Evolutionary conservation across 2,888 invertebrate species (phyloP).

Genomic region (Cephus nigrinus): DNA sequence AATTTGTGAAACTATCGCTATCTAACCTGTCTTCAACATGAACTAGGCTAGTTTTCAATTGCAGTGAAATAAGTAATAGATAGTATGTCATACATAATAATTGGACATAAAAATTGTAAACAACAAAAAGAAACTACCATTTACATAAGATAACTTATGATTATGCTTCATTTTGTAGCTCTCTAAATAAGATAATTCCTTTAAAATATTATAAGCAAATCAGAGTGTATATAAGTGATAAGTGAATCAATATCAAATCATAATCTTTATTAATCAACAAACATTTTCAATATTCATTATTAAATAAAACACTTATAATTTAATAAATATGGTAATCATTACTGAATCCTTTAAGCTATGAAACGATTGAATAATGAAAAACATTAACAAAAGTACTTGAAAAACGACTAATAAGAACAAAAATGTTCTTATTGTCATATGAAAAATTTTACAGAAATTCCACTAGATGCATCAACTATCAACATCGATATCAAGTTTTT

Average conservation of each 20-base stretch:
- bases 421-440: background rate
- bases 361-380: background rate
- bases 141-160: background rate
- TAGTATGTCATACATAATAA: background rate
- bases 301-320: no score
- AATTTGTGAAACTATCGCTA: background rate
- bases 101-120: background rate
- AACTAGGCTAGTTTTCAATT: background rate
- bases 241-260: background rate
- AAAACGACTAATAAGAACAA: background rate
- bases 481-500: constrained; percentile 19
- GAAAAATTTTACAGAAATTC: background rate
- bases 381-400: background rate
- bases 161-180: background rate
- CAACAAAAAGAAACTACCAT: no score
- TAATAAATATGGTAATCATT: background rate
- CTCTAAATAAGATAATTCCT: no score
- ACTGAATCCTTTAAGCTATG: background rate
- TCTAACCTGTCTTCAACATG: background rate
- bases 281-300: background rate
- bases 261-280: background rate
- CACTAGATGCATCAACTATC: background rate
- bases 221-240: background rate
- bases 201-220: no score
- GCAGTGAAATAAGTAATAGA: no score